A percentile compares a stretch with the other conserved stretches of the same genome.
phyloP scores from a whole-genome alignment of 1,140 invertebrate genomes.

The Oscheius sp. region DNA sequence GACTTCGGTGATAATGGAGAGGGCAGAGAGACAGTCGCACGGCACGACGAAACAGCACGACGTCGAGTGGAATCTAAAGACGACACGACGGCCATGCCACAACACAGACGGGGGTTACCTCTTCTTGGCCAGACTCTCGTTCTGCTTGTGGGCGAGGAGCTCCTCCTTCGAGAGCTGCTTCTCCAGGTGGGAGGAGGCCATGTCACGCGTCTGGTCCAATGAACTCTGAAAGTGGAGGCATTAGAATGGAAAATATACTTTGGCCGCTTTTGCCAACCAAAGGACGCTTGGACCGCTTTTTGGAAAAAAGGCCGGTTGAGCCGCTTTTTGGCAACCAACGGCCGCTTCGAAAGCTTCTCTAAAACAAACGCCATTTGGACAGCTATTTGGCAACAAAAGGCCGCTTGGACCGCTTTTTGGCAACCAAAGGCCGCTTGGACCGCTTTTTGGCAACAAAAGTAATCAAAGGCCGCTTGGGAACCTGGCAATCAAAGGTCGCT shows the following conservation, averaged over 20 bases:
- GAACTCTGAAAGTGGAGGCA: conserved; percentile 13
- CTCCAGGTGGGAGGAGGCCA: conserved; percentile 2
- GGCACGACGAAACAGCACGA: conserved; percentile 20
- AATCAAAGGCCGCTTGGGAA: too few relatives aligned
- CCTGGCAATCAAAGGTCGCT: too few relatives aligned
- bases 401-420: too few relatives aligned
- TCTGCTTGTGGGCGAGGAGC: conserved; percentile 33
- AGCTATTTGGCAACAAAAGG: too few relatives aligned
- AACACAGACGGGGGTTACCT: too few relatives aligned
- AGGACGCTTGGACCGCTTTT: too few relatives aligned
- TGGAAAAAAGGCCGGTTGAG: background rate
- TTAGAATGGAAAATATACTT: background rate
- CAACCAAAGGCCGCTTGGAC: too few relatives aligned
- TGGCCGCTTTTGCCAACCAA: background rate
- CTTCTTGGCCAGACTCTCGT: conserved; percentile 38
- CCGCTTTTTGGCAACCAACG: background rate
- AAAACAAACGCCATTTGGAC: too few relatives aligned
- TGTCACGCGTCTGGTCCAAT: background rate
- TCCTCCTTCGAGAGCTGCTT: conserved; percentile 37
- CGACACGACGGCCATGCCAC: too few relatives aligned
- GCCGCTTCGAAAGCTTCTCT: too few relatives aligned
- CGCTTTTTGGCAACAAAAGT: too few relatives aligned
- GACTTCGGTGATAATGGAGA: background rate
- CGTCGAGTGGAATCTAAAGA: conserved; percentile 37
- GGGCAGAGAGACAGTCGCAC: background rate